Evolutionary conservation across 2,797 vertebrate species (phyloP).

Genomic region (Darevskia mixta): DNA sequence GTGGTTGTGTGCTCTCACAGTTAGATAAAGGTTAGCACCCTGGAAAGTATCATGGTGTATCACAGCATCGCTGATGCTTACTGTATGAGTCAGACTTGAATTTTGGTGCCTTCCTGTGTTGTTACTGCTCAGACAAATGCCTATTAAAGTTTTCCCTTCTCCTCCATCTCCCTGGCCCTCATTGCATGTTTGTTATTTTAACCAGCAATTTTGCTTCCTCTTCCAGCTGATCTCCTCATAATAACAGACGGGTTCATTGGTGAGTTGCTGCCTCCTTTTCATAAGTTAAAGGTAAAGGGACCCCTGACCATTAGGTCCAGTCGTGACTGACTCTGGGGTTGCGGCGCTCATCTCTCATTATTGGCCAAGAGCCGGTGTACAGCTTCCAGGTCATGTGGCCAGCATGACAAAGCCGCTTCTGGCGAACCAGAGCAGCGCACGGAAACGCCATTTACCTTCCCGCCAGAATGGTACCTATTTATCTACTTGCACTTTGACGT

Average conservation of each 20-base stretch:
- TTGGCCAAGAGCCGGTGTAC: too few species aligned
- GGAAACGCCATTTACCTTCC: too few species aligned
- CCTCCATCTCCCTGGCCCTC: not conserved
- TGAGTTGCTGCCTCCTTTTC: not conserved
- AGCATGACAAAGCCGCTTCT: too few species aligned
- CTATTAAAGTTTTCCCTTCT: conserved; percentile 6
- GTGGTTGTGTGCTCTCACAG: not conserved
- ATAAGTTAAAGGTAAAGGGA: not conserved
- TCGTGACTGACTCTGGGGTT: too few species aligned
- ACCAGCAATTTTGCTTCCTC: conserved; percentile 15
- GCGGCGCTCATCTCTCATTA: too few species aligned
- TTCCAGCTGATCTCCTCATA: conserved; percentile 10
- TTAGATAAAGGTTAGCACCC: not conserved
- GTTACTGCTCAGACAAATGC: conserved; percentile 34
- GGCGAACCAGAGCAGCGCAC: too few species aligned
- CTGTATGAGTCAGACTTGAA: not conserved
- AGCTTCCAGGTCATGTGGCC: too few species aligned
- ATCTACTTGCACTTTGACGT: too few species aligned
- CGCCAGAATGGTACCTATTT: too few species aligned
- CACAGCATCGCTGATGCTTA: not conserved
- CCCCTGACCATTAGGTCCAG: too few species aligned
- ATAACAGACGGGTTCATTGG: not conserved
- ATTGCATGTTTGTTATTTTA: conserved; percentile 18
- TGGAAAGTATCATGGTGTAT: conserved; percentile 26
- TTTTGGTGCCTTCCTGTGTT: conserved; percentile 21